These are phyloP conservation scores for Parasteatoda tepidariorum DNA, from an alignment of 1,140 invertebrate genomes.

Conservation along the genomic window DNA sequence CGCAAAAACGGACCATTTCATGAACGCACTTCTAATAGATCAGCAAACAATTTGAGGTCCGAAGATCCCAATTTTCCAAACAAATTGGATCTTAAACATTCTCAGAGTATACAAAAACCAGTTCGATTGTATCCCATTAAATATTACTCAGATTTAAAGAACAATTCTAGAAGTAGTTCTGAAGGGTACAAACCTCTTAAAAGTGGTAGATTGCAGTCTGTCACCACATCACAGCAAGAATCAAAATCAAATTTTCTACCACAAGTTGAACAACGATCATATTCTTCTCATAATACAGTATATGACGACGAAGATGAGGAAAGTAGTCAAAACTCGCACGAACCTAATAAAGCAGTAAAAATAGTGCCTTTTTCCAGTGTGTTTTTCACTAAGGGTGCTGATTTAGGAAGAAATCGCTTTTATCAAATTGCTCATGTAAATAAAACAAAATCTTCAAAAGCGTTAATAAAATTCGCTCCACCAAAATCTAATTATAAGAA, in stretches of 20 bases:
- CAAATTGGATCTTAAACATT: neutral
- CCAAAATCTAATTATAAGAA: neutral
- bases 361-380: neutral
- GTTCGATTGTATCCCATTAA: neutral
- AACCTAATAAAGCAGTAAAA: neutral
- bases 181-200: too few species aligned
- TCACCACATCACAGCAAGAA: neutral
- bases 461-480: neutral
- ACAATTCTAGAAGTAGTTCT: neutral
- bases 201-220: too few species aligned
- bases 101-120: neutral
- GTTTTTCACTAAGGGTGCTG: neutral
- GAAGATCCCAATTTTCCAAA: too few species aligned
- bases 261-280: neutral
- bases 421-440: neutral
- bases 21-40: too few species aligned
- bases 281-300: neutral
- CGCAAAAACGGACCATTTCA: too few species aligned
- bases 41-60: too few species aligned
- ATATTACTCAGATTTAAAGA: neutral
- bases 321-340: neutral
- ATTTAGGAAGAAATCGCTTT: neutral
- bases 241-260: neutral
- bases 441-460: neutral
- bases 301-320: neutral